Conservation (phyloP, 2,888 invertebrate genomes). For the Petrolisthes manimaculis region DNA sequence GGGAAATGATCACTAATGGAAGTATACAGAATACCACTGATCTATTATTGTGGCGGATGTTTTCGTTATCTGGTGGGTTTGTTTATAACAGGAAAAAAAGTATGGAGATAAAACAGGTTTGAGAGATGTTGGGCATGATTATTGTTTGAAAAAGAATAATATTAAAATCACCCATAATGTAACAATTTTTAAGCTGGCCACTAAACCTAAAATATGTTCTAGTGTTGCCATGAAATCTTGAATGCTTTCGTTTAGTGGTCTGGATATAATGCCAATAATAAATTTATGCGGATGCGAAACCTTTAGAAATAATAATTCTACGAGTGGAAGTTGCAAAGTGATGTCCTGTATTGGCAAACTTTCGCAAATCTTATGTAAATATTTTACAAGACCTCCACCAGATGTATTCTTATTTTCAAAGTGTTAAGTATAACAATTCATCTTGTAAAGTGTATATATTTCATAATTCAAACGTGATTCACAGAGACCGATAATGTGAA, state of each 20-base stretch:
- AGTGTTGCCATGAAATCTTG: not conserved
- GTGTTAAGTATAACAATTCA: not conserved
- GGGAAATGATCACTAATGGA: no score
- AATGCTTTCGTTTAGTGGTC: not conserved
- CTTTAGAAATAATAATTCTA: constrained; percentile 12
- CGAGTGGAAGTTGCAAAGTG: not conserved
- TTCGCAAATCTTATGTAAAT: not conserved
- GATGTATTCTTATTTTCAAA: not conserved
- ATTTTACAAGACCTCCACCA: not conserved
- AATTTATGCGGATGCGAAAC: not conserved
- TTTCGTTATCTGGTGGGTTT: constrained; percentile 3
- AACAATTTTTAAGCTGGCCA: not conserved
- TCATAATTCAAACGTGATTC: not conserved
- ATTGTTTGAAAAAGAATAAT: not conserved
- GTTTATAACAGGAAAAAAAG: not conserved
- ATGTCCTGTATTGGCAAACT: not conserved
- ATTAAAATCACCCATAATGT: not conserved
- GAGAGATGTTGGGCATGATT: not conserved
- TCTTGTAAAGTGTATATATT: not conserved
- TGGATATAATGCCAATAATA: not conserved
- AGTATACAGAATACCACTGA: not conserved
- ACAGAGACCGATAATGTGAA: not conserved
- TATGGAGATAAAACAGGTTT: not conserved
- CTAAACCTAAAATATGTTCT: not conserved
- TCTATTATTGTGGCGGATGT: not conserved